phyloP scores from a whole-genome alignment of 2,113 vertebrate genomes.

The Mormyrus lacerda region DNA sequence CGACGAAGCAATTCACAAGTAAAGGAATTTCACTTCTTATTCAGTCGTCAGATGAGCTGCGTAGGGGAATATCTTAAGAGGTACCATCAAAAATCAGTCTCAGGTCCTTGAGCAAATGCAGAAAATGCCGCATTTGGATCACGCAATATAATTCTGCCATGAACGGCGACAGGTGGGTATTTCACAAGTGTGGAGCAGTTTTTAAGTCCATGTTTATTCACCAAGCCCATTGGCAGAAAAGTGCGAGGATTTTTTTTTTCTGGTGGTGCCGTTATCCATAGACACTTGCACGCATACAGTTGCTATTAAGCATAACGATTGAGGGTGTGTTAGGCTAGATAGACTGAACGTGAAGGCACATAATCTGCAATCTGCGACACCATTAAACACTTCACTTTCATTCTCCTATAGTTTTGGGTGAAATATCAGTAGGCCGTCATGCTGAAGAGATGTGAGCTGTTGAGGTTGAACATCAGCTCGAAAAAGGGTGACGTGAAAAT shows the following conservation, averaged over 20 bases:
- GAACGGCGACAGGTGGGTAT: background rate
- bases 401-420: background rate
- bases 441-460: background rate
- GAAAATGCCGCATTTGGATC: background rate
- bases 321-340: background rate
- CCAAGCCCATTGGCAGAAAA: background rate
- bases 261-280: background rate
- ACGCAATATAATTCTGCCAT: background rate
- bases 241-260: background rate
- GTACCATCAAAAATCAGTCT: background rate
- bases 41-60: background rate
- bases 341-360: background rate
- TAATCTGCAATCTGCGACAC: background rate
- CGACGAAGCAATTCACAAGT: background rate
- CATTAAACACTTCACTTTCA: background rate
- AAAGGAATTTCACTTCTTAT: background rate
- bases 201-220: background rate
- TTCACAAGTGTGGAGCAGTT: background rate
- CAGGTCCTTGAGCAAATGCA: background rate
- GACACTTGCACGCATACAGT: background rate
- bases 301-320: background rate
- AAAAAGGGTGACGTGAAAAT: background rate
- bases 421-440: background rate
- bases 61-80: background rate
- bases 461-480: background rate